Evolutionary conservation across 2,888 invertebrate genomes (phyloP).

Genomic region (Cyrtodaria siliqua): DNA sequence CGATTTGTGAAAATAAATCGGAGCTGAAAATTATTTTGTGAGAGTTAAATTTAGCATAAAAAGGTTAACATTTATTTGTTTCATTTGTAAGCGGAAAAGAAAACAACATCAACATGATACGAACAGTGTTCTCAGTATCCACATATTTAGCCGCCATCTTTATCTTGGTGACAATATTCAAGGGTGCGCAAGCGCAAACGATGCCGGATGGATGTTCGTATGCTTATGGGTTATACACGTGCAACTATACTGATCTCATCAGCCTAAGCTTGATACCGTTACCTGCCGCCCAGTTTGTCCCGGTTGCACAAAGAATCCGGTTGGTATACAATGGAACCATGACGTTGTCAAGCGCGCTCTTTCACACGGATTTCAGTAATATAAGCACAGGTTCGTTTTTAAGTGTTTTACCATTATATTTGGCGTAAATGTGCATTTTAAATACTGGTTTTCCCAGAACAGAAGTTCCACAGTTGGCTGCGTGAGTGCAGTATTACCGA

Average conservation of each 20-base stretch:
- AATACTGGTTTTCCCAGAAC: too few species aligned
- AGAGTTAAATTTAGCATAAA: too few species aligned
- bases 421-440: too few species aligned
- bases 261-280: constrained; percentile 39
- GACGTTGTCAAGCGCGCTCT: constrained; percentile 40
- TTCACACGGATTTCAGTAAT: constrained; percentile 35
- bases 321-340: constrained; percentile 24
- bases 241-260: constrained; percentile 32
- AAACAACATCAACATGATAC: too few species aligned
- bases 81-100: too few species aligned
- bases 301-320: constrained; percentile 48
- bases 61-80: too few species aligned
- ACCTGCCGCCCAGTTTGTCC: constrained; percentile 30
- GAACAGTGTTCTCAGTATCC: too few species aligned
- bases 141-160: not conserved
- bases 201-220: constrained; percentile 57
- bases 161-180: constrained; percentile 5
- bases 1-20: too few species aligned
- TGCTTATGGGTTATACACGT: constrained; percentile 37
- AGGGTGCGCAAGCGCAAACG: constrained; percentile 29
- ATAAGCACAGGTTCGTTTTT: constrained; percentile 29
- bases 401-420: too few species aligned
- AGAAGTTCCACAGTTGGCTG: too few species aligned
- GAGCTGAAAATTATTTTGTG: too few species aligned
- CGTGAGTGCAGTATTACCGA: too few species aligned